phyloP scores from a whole-genome alignment of 2,113 vertebrate genomes.

The Turnix velox region DNA sequence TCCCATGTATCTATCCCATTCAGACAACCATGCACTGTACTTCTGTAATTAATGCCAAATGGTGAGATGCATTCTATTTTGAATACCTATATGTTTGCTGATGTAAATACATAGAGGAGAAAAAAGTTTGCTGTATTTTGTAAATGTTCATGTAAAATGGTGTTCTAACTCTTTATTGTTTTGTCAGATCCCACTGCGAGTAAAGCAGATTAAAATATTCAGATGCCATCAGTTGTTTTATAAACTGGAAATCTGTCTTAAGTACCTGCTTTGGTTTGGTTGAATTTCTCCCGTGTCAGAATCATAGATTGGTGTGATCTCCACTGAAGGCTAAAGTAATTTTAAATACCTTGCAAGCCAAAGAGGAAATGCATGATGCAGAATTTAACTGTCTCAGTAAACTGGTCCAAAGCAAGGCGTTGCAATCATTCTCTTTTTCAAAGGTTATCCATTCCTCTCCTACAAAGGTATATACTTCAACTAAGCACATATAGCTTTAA shows the following conservation, averaged over 20 bases:
- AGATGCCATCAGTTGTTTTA: conserved; percentile 48
- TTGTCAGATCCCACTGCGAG: conserved; percentile 45
- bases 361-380: neutral
- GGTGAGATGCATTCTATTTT: conserved; percentile 66
- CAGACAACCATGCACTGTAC: conserved; percentile 48
- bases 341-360: neutral
- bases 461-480: neutral
- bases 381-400: neutral
- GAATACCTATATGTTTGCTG: conserved; percentile 52
- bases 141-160: conserved; percentile 63
- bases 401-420: neutral
- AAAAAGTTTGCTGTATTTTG: conserved; percentile 58
- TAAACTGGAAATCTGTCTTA: conserved; percentile 56
- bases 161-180: conserved; percentile 53
- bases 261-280: neutral
- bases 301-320: too few relatives aligned
- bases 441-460: neutral
- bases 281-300: neutral
- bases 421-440: neutral
- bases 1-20: conserved; percentile 21
- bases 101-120: conserved; percentile 58
- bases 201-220: conserved; percentile 65
- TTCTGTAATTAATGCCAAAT: conserved; percentile 45
- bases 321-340: neutral
- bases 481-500: neutral